Conservation (phyloP, 2,888 invertebrate genomes). For the Pardosa pseudoannulata region DNA sequence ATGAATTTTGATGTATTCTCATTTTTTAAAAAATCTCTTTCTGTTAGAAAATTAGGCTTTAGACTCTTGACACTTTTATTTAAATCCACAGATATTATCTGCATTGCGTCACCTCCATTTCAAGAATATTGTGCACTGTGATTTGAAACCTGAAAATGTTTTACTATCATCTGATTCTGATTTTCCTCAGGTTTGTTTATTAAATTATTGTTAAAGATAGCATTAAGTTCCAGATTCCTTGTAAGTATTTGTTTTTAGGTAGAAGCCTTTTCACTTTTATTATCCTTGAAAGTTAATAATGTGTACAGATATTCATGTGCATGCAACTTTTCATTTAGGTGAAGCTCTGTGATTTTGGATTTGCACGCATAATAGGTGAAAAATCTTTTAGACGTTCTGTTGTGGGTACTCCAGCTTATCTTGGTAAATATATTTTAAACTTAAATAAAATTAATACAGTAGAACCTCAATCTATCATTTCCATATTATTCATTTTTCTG, state of each 20-base stretch:
- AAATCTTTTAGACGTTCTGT: constrained; percentile 98
- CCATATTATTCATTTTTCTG: too few relatives aligned
- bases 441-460: too few relatives aligned
- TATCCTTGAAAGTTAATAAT: neutral
- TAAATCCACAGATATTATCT: constrained; percentile 87
- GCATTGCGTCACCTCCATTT: constrained; percentile 98
- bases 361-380: constrained; percentile 99
- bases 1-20: too few relatives aligned
- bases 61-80: too few relatives aligned
- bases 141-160: constrained; percentile 98
- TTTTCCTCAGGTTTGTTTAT: constrained; percentile 90
- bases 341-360: constrained; percentile 99
- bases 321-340: constrained; percentile 78
- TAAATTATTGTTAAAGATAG: too few relatives aligned
- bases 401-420: constrained; percentile 98
- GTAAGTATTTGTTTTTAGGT: too few relatives aligned
- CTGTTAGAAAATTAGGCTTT: too few relatives aligned
- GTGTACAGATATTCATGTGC: neutral
- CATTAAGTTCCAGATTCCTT: too few relatives aligned
- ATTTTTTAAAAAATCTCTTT: too few relatives aligned
- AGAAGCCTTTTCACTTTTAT: too few relatives aligned
- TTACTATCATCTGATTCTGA: constrained; percentile 94
- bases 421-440: constrained; percentile 81
- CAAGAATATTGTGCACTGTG: constrained; percentile 99
- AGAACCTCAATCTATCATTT: too few relatives aligned